A percentile compares a stretch with the other conserved stretches of the same genome.
Conservation (phyloP, 2,888 invertebrate species). For the Habroteleia sp. region DNA sequence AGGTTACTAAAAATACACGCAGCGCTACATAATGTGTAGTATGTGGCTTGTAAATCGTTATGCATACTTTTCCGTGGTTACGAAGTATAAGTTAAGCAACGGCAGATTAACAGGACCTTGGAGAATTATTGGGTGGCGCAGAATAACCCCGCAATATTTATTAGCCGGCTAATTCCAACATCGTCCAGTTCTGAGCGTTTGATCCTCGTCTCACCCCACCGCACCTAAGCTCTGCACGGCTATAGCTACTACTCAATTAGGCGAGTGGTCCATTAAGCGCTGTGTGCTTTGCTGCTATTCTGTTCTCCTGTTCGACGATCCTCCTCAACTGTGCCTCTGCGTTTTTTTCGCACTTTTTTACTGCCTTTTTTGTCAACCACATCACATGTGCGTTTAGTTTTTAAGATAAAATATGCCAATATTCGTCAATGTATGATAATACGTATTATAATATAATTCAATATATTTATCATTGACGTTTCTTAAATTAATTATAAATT, state of each 20-base stretch:
- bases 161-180: slow-evolving; percentile 51
- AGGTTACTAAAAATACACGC: slow-evolving; percentile 17
- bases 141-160: slow-evolving; percentile 54
- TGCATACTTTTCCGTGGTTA: slow-evolving; percentile 24
- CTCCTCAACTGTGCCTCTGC: slow-evolving; percentile 43
- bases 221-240: slow-evolving; percentile 16
- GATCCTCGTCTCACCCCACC: slow-evolving; percentile 10
- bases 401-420: slow-evolving; percentile 4
- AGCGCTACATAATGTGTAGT: slow-evolving; percentile 1
- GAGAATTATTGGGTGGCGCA: slow-evolving; percentile 69
- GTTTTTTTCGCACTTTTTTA: slow-evolving; percentile 54
- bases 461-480: no score
- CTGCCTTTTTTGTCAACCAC: slow-evolving; percentile 37
- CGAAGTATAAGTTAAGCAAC: slow-evolving; percentile 16
- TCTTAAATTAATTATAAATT: no score
- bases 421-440: no score
- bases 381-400: not conserved
- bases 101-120: slow-evolving; percentile 67
- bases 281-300: slow-evolving; percentile 23
- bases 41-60: slow-evolving; percentile 31
- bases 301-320: slow-evolving; percentile 45
- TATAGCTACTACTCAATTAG: slow-evolving; percentile 58
- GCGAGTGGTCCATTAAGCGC: slow-evolving; percentile 53
- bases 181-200: slow-evolving; percentile 22
- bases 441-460: no score